phyloP scores from a whole-genome alignment of 2,113 vertebrate species.

The Naja naja region DNA sequence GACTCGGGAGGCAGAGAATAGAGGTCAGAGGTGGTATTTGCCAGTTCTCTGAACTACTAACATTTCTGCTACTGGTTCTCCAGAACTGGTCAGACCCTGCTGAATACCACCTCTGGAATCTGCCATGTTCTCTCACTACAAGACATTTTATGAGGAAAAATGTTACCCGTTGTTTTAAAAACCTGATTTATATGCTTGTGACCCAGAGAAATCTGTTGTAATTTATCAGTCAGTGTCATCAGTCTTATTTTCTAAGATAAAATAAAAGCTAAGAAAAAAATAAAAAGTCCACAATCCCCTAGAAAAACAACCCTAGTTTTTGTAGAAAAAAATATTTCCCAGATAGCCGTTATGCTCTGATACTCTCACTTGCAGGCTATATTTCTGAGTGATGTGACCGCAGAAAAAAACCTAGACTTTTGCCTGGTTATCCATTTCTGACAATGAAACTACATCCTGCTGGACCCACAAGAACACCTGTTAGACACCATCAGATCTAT shows the following conservation, averaged over 20 bases:
- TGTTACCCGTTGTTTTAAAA: not conserved
- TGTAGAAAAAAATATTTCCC: not conserved
- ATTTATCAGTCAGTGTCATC: not conserved
- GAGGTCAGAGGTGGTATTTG: too few species aligned
- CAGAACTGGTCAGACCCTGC: too few species aligned
- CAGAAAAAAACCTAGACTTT: not conserved
- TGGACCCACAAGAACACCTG: not conserved
- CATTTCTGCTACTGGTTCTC: too few species aligned
- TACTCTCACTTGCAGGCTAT: not conserved
- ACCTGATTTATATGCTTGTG: not conserved
- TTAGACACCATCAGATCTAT: not conserved
- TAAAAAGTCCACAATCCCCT: not conserved
- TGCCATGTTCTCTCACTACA: not conserved
- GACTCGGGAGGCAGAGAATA: too few species aligned
- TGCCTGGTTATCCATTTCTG: not conserved
- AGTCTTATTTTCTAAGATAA: not conserved
- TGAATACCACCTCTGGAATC: too few species aligned
- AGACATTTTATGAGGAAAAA: not conserved
- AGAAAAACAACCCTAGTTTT: not conserved
- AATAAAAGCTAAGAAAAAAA: not conserved
- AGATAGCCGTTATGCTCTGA: not conserved
- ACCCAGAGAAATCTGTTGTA: not conserved
- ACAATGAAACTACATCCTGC: not conserved
- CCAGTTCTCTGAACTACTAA: too few species aligned
- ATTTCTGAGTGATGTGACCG: not conserved